A percentile compares a stretch with the other conserved stretches of the same genome.
These are phyloP conservation scores for Drosophila mauritiana DNA, from an alignment of 1,140 invertebrate genomes.

Conservation along the genomic window DNA sequence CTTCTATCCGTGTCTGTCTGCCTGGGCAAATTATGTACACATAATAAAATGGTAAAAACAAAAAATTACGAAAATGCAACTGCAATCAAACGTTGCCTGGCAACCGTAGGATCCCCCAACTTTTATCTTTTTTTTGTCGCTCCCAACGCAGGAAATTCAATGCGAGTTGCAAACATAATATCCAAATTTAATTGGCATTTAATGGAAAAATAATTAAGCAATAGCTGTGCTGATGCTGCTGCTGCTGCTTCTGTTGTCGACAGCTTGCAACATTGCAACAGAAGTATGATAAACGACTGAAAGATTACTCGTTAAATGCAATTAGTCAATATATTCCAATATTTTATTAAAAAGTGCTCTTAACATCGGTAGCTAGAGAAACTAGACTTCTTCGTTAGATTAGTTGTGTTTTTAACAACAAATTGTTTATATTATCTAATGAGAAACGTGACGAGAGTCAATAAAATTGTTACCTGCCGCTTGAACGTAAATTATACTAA, in stretches of 20 bases:
- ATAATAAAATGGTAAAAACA: constrained; percentile 26
- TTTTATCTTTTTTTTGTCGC: background rate
- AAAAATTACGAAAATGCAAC: constrained; percentile 28
- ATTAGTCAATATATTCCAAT: background rate
- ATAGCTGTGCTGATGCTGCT: constrained; percentile 19
- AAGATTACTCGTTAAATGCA: constrained; percentile 14
- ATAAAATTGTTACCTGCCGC: too few relatives aligned
- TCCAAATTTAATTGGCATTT: constrained; percentile 65
- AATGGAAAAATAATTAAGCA: constrained; percentile 73
- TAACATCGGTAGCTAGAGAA: background rate
- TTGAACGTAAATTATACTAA: too few relatives aligned
- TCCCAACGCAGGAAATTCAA: constrained; percentile 10
- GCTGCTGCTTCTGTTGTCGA: constrained; percentile 26
- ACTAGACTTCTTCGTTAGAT: background rate
- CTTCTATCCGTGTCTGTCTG: constrained; percentile 20
- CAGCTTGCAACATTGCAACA: constrained; percentile 20
- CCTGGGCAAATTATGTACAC: constrained; percentile 33
- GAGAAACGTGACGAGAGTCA: too few relatives aligned
- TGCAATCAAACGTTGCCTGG: constrained; percentile 57
- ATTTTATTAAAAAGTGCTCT: background rate
- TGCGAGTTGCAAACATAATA: constrained; percentile 41
- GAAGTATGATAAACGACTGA: constrained; percentile 15
- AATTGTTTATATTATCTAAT: too few relatives aligned
- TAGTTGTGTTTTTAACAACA: too few relatives aligned
- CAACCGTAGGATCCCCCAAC: background rate